These are phyloP conservation scores for Magallana gigas DNA, from an alignment of 1,140 invertebrate genomes.

Conservation along the genomic window DNA sequence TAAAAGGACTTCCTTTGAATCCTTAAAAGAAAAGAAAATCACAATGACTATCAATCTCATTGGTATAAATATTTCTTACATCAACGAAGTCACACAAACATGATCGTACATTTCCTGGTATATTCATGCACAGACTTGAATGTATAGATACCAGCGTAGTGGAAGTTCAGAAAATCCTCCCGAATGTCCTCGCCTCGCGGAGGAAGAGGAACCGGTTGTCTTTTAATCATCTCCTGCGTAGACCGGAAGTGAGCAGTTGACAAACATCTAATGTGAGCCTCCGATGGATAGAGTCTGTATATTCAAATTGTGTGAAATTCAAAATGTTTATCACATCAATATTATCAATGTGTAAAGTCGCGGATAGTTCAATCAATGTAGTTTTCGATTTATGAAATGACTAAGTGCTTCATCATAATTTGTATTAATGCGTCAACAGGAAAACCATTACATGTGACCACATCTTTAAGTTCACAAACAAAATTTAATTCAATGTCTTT, in stretches of 20 bases:
- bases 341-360: too few species aligned
- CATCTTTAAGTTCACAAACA: too few species aligned
- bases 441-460: too few species aligned
- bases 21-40: neutral
- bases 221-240: constrained; percentile 25
- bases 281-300: neutral
- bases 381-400: too few species aligned
- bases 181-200: constrained; percentile 14
- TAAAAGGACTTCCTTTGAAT: neutral
- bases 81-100: too few species aligned
- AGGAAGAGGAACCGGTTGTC: constrained; percentile 46
- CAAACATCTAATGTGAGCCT: constrained; percentile 37
- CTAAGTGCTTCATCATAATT: too few species aligned
- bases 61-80: too few species aligned
- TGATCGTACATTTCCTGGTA: neutral
- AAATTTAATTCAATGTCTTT: too few species aligned
- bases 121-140: neutral
- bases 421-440: too few species aligned
- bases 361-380: too few species aligned
- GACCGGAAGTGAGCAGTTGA: constrained; percentile 43
- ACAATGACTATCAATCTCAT: too few species aligned
- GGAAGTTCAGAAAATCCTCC: constrained; percentile 57
- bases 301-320: neutral
- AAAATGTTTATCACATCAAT: too few species aligned
- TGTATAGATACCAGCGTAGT: constrained; percentile 40